phyloP scores from a whole-genome alignment of 2,113 vertebrate species.

The Chunga burmeisteri region DNA sequence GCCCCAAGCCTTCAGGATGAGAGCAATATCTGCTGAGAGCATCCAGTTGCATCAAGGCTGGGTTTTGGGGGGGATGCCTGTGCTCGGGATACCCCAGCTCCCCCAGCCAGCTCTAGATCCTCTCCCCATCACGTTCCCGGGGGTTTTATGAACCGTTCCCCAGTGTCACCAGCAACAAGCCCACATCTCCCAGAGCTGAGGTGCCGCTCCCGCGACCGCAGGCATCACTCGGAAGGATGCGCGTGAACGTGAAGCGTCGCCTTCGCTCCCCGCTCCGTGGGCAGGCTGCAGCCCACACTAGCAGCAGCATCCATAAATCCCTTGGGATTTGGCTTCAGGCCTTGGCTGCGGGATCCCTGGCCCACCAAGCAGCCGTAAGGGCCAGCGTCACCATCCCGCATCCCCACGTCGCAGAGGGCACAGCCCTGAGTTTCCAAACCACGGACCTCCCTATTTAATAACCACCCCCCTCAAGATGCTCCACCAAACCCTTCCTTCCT shows the following conservation, averaged over 20 bases:
- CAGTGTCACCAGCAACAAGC: neutral
- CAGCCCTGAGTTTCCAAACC: neutral
- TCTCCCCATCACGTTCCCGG: rapidly evolving
- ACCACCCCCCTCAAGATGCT: neutral
- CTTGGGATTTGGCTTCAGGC: neutral
- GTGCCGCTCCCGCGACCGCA: neutral
- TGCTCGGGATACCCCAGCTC: neutral
- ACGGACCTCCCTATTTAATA: neutral
- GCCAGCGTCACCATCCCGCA: neutral
- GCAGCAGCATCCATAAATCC: neutral
- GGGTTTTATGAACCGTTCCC: neutral
- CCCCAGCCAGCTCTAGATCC: neutral
- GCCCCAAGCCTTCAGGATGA: neutral
- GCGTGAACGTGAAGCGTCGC: rapidly evolving
- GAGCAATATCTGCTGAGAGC: neutral
- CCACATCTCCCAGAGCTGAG: neutral
- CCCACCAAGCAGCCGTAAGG: neutral
- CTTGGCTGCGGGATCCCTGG: neutral
- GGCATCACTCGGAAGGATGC: neutral
- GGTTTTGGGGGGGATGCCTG: neutral
- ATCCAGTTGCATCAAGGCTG: neutral
- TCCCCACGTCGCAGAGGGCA: neutral
- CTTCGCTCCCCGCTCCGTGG: neutral
- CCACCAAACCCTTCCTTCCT: neutral
- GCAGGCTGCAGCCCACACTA: neutral